Evolutionary conservation across 2,113 vertebrate genomes (phyloP).

Genomic region (Seriola rivoliana): DNA sequence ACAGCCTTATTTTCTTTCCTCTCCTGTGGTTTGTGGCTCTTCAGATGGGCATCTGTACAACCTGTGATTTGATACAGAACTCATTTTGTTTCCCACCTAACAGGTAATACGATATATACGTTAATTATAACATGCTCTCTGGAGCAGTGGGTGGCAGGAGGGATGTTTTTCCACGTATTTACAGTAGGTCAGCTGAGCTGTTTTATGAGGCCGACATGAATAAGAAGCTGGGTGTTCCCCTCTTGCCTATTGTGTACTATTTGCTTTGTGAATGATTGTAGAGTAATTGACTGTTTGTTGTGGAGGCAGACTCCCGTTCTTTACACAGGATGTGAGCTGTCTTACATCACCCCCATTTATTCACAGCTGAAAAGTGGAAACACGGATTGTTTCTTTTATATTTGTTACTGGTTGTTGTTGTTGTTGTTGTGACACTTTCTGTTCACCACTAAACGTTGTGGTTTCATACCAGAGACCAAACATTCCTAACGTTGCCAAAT

Average conservation of each 20-base stretch:
- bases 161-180: conserved; percentile 14
- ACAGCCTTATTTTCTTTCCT: neutral
- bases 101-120: neutral
- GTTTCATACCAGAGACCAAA: neutral
- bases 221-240: conserved; percentile 60
- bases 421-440: neutral
- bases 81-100: neutral
- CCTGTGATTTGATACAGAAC: too few species aligned
- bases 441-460: neutral
- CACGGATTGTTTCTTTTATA: neutral
- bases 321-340: conserved; percentile 53
- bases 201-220: conserved; percentile 42
- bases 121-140: neutral
- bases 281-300: conserved; percentile 51
- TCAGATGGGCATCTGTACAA: neutral
- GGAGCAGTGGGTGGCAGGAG: neutral
- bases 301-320: conserved; percentile 49
- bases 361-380: conserved; percentile 7
- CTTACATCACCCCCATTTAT: neutral
- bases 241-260: conserved; percentile 51
- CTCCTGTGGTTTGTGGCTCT: neutral
- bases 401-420: neutral
- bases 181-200: conserved; percentile 20
- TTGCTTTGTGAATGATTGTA: conserved; percentile 46
- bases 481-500: neutral